Base-by-base conservation (phyloP, 2,888 invertebrate species). In the Cheilosia pagana region DNA sequence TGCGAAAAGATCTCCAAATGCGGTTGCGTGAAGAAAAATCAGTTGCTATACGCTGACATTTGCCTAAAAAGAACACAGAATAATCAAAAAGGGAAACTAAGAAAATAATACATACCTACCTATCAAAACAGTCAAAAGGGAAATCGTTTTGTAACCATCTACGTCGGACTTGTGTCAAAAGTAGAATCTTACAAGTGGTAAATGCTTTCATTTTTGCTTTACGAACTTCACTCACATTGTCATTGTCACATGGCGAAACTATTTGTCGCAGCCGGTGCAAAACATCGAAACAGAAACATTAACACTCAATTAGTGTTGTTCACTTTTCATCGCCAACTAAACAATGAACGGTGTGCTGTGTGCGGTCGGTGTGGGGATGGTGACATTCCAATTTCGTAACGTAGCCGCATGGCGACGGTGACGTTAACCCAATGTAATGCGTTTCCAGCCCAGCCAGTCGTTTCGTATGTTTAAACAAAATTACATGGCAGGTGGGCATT, bases 151-250 rank as follows among this genome's bases (percentile, higher is more conserved):
- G 52, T 28, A 4, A 3, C 43, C 41, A 43, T 52, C 23, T 23
- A 53, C 39, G 21, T 39, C 48, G 28, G 16, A 59, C 16, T 16
- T 70, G 50, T 57, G 21, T 39, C 55, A 41, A 39, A 71, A 39
- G 16, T 70, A 59, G n/a, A n/a, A n/a, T n/a, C n/a, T 2, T 21
- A 19, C 19, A 35, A 50, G 39, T 21, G 55, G 19, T 48, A 62
- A 45, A 59, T 39, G 14, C 41, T 50, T 50, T 19, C 16, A 21
- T 50, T 59, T 52, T 50, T 68, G 25, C 25, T 39, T 12, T 35
- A 31, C 31, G 65, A 78, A 71, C 78, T 78, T 72, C 71, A 78
- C 71, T 72, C 71, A 78, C 71, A 65, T 78, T 78, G 71, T 77
- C 78, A 50, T 78, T 78, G 71, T 70, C 71, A 50, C 63, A 31